These are phyloP conservation scores for Anoplopoma fimbria DNA, from an alignment of 2,113 vertebrate genomes.

Conservation along the genomic window DNA sequence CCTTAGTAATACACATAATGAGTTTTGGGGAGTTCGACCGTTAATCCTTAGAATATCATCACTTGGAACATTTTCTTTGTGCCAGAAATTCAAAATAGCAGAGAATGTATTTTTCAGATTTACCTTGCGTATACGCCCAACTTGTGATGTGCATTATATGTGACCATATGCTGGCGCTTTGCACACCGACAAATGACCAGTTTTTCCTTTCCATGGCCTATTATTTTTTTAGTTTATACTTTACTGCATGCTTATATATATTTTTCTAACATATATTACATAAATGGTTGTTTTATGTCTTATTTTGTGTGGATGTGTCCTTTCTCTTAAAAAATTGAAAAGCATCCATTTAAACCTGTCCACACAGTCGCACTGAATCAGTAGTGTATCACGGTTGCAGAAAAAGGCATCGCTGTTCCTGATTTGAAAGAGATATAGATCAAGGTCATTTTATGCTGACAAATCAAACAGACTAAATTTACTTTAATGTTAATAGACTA, in stretches of 20 bases:
- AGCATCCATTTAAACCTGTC: neutral
- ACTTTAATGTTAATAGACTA: too few species aligned
- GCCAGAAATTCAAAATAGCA: neutral
- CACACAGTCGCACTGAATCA: too few species aligned
- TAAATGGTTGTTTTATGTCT: neutral
- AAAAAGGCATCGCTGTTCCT: too few species aligned
- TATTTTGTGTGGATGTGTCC: neutral
- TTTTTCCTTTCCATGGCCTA: neutral
- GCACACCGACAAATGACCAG: neutral
- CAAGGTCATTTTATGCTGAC: too few species aligned
- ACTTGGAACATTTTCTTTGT: neutral
- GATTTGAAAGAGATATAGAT: too few species aligned
- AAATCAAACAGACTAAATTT: too few species aligned
- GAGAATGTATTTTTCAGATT: neutral
- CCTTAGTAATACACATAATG: too few species aligned
- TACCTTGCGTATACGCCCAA: neutral
- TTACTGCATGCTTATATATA: neutral
- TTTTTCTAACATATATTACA: too few species aligned
- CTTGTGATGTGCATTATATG: neutral
- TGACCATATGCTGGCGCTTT: neutral
- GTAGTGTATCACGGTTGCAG: too few species aligned
- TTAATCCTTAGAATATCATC: neutral
- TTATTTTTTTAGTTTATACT: neutral
- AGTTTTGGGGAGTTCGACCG: neutral
- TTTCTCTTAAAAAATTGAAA: neutral